Percentiles rank a stretch among this genome's conserved stretches.
These are phyloP conservation scores for Alexandromys fortis DNA, from an alignment of 2,113 vertebrate species.

Conservation along the genomic window DNA sequence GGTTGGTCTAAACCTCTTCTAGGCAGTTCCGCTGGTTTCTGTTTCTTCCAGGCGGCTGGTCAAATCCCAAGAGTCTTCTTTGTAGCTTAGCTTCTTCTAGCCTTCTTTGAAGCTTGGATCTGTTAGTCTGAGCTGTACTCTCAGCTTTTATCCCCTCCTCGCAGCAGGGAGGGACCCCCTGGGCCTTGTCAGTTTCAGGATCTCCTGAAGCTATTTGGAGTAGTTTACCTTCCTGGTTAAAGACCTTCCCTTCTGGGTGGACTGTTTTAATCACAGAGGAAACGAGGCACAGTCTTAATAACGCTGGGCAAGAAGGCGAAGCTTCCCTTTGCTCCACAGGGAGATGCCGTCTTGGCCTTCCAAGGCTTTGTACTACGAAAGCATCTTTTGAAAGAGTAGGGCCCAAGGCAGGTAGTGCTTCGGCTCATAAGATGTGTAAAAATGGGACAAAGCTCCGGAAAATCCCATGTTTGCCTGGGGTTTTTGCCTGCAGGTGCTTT, in stretches of 20 bases:
- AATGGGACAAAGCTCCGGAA: background rate
- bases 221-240: background rate
- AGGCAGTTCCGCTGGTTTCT: too few species aligned
- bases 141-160: background rate
- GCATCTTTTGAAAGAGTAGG: background rate
- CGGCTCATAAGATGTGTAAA: background rate
- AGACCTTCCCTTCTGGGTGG: background rate
- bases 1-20: too few species aligned
- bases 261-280: background rate
- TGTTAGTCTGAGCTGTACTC: background rate
- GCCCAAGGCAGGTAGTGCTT: background rate
- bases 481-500: slow-evolving; percentile 1
- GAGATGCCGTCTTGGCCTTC: background rate
- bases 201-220: background rate
- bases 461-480: background rate
- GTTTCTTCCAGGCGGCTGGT: too few species aligned
- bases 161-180: background rate
- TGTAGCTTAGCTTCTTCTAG: too few species aligned
- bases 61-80: background rate
- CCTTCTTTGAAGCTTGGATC: background rate
- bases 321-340: background rate
- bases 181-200: background rate
- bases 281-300: background rate
- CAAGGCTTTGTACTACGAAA: slow-evolving; percentile 22
- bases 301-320: background rate